Conservation (phyloP, 1,140 invertebrate species). For the Lethocerus indicus region DNA sequence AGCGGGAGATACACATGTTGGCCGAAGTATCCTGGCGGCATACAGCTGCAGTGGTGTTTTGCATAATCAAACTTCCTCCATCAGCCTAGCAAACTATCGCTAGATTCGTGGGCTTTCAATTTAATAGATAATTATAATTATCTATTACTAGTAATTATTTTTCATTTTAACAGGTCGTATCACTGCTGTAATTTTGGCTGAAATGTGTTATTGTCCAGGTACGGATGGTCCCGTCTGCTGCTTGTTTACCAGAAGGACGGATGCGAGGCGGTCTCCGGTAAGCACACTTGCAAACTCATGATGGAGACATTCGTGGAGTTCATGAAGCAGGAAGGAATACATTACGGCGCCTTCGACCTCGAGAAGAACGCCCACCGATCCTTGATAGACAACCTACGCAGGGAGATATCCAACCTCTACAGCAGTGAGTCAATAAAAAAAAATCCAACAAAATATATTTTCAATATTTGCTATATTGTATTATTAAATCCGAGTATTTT, state of each 20-base stretch:
- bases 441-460: too few species aligned
- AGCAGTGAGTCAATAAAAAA: slow-evolving; percentile 42
- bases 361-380: slow-evolving; percentile 29
- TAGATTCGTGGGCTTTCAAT: neutral
- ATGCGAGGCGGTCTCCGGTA: slow-evolving; percentile 40
- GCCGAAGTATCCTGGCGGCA: too few species aligned
- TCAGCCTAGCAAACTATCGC: neutral
- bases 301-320: slow-evolving; percentile 46
- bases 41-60: too few species aligned
- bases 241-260: slow-evolving; percentile 52
- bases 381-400: slow-evolving; percentile 32
- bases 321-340: slow-evolving; percentile 33
- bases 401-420: slow-evolving; percentile 29
- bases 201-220: too few species aligned
- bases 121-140: neutral
- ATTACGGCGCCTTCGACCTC: slow-evolving; percentile 32
- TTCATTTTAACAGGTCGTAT: neutral
- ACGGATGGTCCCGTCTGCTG: slow-evolving; percentile 46
- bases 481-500: too few species aligned
- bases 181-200: neutral
- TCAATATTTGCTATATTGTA: too few species aligned
- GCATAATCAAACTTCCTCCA: neutral
- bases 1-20: too few species aligned
- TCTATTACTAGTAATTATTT: neutral
- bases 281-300: slow-evolving; percentile 45